Evolutionary conservation across 2,113 vertebrate species (phyloP), one percentile per base, ranked within the genome.

Genomic region (Ranitomeya imitator): DNA sequence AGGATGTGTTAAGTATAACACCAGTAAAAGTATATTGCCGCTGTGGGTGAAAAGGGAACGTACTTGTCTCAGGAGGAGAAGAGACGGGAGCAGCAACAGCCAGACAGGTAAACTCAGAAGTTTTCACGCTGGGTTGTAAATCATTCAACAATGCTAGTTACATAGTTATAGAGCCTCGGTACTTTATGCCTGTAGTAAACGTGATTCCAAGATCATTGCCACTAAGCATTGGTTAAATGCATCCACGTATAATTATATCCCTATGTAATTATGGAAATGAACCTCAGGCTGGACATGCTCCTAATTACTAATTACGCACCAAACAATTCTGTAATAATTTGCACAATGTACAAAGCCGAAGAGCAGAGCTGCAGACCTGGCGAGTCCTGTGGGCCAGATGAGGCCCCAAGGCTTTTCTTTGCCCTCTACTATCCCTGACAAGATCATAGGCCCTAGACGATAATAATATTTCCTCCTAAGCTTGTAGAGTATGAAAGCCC

Each of bases 181-280:
- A 83, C 69, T 83, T 67, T 83, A 83, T 83, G 59, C 18, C 45
- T 51, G 51, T 26, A 83, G 81, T 67, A 83, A 83, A 83, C n/a
- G 81, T 23, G 45, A 21, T 14, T 52, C 21, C 65, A 54, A 13
- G 61, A 45, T 52, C 61, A 23, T 11, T 15, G 45, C 61, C 81
- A 69, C 37, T 11, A 67, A 13, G 61, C 61, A 52, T 23, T 45
- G 12, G 57, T 26, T 83, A 45, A 51, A 82, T 37, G n/a, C 26
- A 82, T 51, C 61, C 78, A 80, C 55, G 26, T 57, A 80, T 26
- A 80, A 80, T 80, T 80, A 31, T 80, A 80, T 18, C 11, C 76
- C 76, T 78, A 19, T 54, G 45, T 77, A 51, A 77, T 52, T 77
- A 77, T 77, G 7, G 9, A 4, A 76, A 16, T 76, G 45, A 51